Conservation (phyloP, 2,113 vertebrate species). For the Leuciscus idus region DNA sequence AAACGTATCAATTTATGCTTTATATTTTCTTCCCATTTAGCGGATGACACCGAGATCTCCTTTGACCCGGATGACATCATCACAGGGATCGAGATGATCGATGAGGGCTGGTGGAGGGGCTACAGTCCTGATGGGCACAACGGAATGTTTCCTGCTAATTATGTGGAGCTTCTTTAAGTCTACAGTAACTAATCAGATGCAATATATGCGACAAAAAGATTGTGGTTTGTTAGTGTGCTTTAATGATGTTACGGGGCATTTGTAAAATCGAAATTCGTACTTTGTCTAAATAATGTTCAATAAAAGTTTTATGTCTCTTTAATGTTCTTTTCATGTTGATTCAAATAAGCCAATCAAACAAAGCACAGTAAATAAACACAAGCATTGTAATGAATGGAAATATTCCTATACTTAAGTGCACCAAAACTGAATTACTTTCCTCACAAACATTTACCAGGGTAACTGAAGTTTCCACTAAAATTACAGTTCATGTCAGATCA, state of each 20-base stretch:
- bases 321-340: not conserved
- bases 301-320: not conserved
- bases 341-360: not conserved
- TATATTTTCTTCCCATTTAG: slow-evolving; percentile 6
- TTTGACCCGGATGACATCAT: slow-evolving; percentile 93
- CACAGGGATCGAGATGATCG: slow-evolving; percentile 87
- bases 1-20: not conserved
- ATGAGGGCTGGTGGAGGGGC: slow-evolving; percentile 95
- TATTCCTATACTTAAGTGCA: not conserved
- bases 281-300: not conserved
- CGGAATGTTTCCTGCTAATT: slow-evolving; percentile 94
- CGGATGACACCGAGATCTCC: slow-evolving; percentile 88
- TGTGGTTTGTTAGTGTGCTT: not conserved
- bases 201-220: not conserved
- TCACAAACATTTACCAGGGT: not conserved
- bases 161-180: slow-evolving; percentile 79
- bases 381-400: not conserved
- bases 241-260: not conserved
- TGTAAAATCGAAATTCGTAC: not conserved
- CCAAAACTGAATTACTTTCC: not conserved
- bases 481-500: not conserved
- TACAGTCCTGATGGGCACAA: slow-evolving; percentile 81
- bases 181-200: not conserved
- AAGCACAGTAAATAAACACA: not conserved
- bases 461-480: not conserved